These are phyloP conservation scores for Pterobdella sp. DNA, from an alignment of 2,888 invertebrate species.

Conservation along the genomic window DNA sequence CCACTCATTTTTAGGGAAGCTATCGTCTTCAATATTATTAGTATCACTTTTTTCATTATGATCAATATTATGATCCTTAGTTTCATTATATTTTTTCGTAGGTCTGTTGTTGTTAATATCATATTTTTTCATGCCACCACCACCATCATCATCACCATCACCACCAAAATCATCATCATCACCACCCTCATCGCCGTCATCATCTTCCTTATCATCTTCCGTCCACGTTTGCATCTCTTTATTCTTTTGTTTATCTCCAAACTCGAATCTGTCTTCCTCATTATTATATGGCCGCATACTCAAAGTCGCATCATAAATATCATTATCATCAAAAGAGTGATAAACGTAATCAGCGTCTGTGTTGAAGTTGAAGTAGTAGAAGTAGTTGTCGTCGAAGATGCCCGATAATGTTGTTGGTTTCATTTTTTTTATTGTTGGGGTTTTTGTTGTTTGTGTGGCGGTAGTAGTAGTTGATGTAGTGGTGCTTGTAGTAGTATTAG, in stretches of 20 bases:
- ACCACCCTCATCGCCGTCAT: background rate
- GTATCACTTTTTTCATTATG: background rate
- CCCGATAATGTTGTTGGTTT: background rate
- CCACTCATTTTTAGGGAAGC: background rate
- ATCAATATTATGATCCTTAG: background rate
- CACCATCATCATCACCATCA: constrained; percentile 8
- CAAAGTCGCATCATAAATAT: background rate
- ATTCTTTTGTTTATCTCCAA: background rate
- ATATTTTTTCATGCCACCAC: background rate
- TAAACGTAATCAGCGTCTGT: background rate
- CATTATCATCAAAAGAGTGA: background rate
- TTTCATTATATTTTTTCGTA: background rate
- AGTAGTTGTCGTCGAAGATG: constrained; percentile 4
- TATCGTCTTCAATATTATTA: background rate
- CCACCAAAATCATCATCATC: background rate
- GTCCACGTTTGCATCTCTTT: background rate
- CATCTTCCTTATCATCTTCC: background rate
- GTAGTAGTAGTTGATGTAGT: constrained; percentile 5
- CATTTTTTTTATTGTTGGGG: constrained; percentile 5
- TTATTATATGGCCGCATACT: background rate
- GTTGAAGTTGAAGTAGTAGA: background rate
- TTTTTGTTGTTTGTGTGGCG: background rate
- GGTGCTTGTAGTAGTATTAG: constrained; percentile 6
- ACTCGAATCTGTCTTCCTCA: background rate
- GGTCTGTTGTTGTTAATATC: background rate